Evolutionary conservation across 2,113 vertebrate species (phyloP), one percentile per base, ranked within the genome.

Genomic region (Cheirogaleus medius): DNA sequence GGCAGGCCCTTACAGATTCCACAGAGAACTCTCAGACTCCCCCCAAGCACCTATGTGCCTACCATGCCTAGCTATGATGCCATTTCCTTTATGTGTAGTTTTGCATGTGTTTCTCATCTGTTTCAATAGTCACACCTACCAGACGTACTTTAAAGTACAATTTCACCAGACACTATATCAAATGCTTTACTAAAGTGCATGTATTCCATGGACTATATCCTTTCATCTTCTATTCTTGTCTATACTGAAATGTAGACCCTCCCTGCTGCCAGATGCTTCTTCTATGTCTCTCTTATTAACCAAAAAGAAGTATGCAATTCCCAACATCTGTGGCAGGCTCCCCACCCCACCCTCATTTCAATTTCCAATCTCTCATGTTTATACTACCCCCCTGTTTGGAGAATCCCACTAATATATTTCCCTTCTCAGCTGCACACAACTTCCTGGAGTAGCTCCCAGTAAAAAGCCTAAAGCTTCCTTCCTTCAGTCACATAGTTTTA

Each of bases 181-280:
- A 82, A 85, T 81, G 39, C 68, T 93, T 97, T 93, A 52, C 8
- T 18, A 77, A 93, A 95, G 34, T 93, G 42, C 15, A 23, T 63
- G 11, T 60, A 81, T 58, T 85, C 32, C 29, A 44, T 78, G 60
- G 69, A 90, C 17, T 15, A 1, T 49, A 69, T 27, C 27, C 34
- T 94, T 96, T 94, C 73, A 95, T 95, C 44, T 89, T 95, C 49
- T 97, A 34, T 85, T 94, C 44, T 74, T 85, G 42, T 86, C 80
- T 95, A 11, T 69, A 44, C 17, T 54, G 95, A 84, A 90, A 71
- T 27, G 47, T n/a, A 78, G 60, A 71, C 34, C 34, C 7, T 94
- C 52, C 39, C 42, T 81, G 17, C 29, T 64, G 56, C 90, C 90
- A 82, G 93, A 83, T 95, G 34, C 54, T 73, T 37, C 87, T 89